phyloP scores from a whole-genome alignment of 2,797 vertebrate species.

The Enteromius afrohamiltoni region DNA sequence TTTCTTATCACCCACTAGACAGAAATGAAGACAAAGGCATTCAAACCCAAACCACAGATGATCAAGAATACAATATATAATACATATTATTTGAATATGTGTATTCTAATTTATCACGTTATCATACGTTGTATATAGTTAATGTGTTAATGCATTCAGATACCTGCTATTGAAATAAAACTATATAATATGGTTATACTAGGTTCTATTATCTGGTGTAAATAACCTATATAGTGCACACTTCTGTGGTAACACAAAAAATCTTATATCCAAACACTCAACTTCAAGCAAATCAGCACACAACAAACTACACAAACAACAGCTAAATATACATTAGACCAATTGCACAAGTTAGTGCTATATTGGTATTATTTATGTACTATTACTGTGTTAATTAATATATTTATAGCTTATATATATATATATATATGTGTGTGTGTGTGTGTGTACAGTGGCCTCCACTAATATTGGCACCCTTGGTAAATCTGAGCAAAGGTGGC shows the following conservation, averaged over 20 bases:
- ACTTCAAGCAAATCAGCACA: not conserved
- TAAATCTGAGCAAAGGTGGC: too few relatives aligned
- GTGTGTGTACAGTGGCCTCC: too few relatives aligned
- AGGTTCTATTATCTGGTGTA: not conserved
- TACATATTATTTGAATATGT: not conserved
- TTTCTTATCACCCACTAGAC: constrained; percentile 1
- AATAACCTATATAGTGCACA: not conserved
- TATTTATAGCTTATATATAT: not conserved
- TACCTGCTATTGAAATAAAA: not conserved
- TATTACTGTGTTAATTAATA: not conserved
- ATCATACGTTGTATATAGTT: too few relatives aligned
- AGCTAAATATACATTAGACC: not conserved
- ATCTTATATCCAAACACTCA: not conserved
- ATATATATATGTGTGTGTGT: too few relatives aligned
- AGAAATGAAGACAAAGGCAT: not conserved
- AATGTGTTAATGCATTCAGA: not conserved
- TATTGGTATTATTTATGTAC: not conserved
- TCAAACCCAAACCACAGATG: not conserved
- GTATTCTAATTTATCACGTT: not conserved
- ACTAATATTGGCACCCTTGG: too few relatives aligned
- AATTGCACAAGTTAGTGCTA: not conserved
- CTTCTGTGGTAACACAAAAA: not conserved
- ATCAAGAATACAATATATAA: not conserved
- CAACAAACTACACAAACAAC: not conserved
- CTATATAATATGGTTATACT: not conserved